Conservation (phyloP, 2,113 vertebrate genomes). For the Mus pahari region DNA sequence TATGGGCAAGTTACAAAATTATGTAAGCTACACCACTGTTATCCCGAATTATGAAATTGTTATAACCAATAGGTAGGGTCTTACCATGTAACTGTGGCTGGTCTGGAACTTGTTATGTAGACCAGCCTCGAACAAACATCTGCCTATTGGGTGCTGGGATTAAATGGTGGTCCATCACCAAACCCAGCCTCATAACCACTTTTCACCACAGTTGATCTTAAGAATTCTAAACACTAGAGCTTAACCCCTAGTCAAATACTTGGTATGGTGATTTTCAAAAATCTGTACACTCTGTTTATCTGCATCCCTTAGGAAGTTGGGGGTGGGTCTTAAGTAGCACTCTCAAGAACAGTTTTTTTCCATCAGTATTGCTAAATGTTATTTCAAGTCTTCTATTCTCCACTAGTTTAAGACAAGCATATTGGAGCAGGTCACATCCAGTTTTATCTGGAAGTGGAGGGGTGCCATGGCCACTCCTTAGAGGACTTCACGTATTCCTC, state of each 20-base stretch:
- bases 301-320: slow-evolving; percentile 43
- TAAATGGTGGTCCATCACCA: not conserved
- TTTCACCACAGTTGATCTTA: slow-evolving; percentile 37
- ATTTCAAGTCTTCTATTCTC: slow-evolving; percentile 63
- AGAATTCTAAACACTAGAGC: not conserved
- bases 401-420: slow-evolving; percentile 84
- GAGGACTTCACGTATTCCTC: slow-evolving; percentile 95
- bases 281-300: slow-evolving; percentile 37
- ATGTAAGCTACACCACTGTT: slow-evolving; percentile 55
- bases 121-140: not conserved
- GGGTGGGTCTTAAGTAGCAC: slow-evolving; percentile 29
- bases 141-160: not conserved
- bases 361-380: slow-evolving; percentile 49
- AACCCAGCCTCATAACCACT: slow-evolving; percentile 40
- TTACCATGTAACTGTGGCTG: not conserved
- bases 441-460: slow-evolving; percentile 74
- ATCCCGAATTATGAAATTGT: slow-evolving; percentile 56
- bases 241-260: not conserved
- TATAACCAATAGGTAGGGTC: slow-evolving; percentile 31
- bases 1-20: slow-evolving; percentile 45
- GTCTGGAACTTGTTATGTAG: not conserved
- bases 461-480: slow-evolving; percentile 88
- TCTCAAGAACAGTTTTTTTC: slow-evolving; percentile 30
- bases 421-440: slow-evolving; percentile 69
- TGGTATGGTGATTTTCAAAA: not conserved